phyloP scores from a whole-genome alignment of 2,888 invertebrate species.

The Amblyjoppa fuscipennis region DNA sequence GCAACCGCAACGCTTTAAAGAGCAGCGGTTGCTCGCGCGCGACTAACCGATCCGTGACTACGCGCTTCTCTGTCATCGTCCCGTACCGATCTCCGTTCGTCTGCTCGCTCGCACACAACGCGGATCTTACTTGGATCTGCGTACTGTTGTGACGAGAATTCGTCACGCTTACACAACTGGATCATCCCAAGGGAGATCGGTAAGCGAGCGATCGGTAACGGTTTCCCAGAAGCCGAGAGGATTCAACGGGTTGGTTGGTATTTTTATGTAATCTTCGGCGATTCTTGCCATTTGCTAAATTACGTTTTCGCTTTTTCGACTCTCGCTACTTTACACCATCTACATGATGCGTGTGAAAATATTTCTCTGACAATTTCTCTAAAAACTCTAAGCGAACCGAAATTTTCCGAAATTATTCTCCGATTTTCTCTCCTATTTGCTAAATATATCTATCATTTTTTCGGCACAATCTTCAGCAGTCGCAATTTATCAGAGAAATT shows the following conservation, averaged over 20 bases:
- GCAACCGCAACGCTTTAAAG: constrained; percentile 30
- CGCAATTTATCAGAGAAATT: too few species aligned
- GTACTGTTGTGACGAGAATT: constrained; percentile 11
- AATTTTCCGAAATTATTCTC: too few species aligned
- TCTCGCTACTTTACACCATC: too few species aligned
- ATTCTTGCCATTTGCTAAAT: too few species aligned
- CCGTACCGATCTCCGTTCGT: not conserved
- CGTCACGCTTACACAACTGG: constrained; percentile 14
- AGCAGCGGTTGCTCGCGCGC: not conserved
- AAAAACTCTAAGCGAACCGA: too few species aligned
- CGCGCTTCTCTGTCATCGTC: not conserved
- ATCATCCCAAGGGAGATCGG: not conserved
- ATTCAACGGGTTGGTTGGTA: not conserved
- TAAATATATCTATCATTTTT: too few species aligned
- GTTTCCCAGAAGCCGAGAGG: not conserved
- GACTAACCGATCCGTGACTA: constrained; percentile 37
- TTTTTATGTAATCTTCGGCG: too few species aligned
- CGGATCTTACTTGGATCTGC: not conserved
- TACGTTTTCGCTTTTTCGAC: too few species aligned
- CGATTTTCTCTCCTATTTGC: too few species aligned
- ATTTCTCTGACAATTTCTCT: too few species aligned
- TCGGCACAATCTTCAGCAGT: too few species aligned
- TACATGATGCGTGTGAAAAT: too few species aligned
- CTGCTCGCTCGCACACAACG: not conserved
- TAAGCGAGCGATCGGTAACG: not conserved